Evolutionary conservation across 2,113 vertebrate genomes (phyloP).

Genomic region (Chrysemys picta): DNA sequence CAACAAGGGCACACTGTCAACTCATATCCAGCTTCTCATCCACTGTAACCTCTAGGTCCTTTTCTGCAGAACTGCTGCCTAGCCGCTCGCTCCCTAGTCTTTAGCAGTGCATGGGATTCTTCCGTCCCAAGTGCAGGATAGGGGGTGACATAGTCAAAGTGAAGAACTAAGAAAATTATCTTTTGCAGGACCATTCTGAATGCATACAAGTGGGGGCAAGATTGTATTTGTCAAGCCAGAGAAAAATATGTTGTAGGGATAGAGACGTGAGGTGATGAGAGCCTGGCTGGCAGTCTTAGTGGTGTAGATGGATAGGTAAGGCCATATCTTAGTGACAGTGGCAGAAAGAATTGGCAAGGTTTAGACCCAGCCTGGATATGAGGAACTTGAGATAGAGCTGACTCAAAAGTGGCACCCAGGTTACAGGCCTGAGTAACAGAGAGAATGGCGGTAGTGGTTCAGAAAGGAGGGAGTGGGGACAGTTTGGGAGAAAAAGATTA

Average conservation of each 20-base stretch:
- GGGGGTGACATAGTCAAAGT: not conserved
- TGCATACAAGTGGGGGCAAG: not conserved
- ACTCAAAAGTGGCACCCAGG: not conserved
- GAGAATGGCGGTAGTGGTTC: not conserved
- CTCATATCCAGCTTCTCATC: no score
- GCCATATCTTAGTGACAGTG: not conserved
- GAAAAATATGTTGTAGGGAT: not conserved
- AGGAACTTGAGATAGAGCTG: not conserved
- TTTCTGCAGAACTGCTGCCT: no score
- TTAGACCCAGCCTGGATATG: no score
- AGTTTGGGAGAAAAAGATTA: not conserved
- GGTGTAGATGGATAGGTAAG: not conserved
- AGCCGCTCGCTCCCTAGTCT: no score
- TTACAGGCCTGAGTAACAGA: not conserved
- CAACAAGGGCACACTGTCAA: no score
- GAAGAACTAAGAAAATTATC: not conserved
- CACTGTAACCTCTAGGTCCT: no score
- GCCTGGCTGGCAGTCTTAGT: not conserved
- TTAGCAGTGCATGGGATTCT: no score
- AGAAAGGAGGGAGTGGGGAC: not conserved
- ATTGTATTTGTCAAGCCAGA: not conserved
- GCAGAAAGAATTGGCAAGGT: not conserved
- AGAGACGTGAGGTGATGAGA: not conserved
- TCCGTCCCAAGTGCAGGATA: no score
- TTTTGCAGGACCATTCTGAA: not conserved